Base-by-base conservation (phyloP, 2,797 vertebrate genomes). In the Girardinus metallicus region DNA sequence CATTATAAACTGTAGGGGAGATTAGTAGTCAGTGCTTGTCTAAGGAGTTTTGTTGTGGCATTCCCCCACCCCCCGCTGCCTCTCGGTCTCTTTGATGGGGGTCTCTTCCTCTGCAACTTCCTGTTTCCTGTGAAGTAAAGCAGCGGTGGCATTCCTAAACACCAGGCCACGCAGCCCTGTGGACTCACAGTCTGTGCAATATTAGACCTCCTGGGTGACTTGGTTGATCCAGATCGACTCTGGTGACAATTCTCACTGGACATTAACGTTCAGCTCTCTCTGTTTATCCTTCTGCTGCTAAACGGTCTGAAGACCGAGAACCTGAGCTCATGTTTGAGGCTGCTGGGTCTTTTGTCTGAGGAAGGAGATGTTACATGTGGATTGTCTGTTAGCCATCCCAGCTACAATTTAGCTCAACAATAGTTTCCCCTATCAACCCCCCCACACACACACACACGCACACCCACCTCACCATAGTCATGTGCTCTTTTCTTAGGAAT, bases 401-500 rank as follows among this genome's bases (percentile, higher is more conserved):
- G 31, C 76, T 57, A 77, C 49, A 46, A 79, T 88, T 85, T 74
- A 81, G 78, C 66, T 85, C 87, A 85, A 91, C 91, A 91, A 91
- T 90, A 83, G 83, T 81, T 85, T 77, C 86, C 87, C 86, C 83
- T 46, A 18, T 75, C 76, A 72, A 74, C 78, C 49, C 83, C 39
- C 36, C 39, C 10, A 23, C 66, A 70, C 39, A n/a, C 66, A 15
- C 34, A 26, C 39, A 15, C 39, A n/a, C 66, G n/a, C 64, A 83
- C 82, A 57, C 83, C 66, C 87, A 76, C 75, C 83, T 87, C 85
- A 70, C 76, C 81, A 36, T 80, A 91, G 90, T 92, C 89, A 91
- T 94, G 93, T 92, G 94, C 88, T 94, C 80, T 89, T 77, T 76
- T 92, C 86, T 89, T 60, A 92, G 93, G 93, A 94, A 94, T 94